phyloP scores from a whole-genome alignment of 2,113 vertebrate species.

The Cichladusa arquata region DNA sequence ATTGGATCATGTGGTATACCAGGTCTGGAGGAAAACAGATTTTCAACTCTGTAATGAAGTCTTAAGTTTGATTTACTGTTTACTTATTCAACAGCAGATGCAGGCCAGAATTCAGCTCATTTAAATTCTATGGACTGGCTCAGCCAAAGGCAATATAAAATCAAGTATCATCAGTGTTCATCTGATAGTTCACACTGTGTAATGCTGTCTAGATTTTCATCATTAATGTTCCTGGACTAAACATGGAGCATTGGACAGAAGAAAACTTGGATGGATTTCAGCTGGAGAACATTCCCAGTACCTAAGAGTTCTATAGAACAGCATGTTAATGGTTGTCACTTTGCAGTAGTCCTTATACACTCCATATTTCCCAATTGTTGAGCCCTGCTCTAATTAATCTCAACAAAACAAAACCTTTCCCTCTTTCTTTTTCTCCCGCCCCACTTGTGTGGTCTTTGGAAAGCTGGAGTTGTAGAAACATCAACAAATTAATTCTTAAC shows the following conservation, averaged over 20 bases:
- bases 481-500: slow-evolving; percentile 3
- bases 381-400: not conserved
- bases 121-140: slow-evolving; percentile 37
- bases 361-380: not conserved
- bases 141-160: slow-evolving; percentile 72
- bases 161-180: slow-evolving; percentile 22
- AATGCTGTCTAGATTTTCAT: slow-evolving; percentile 74
- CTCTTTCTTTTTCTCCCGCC: not conserved
- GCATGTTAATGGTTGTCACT: slow-evolving; percentile 44
- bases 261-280: slow-evolving; percentile 66
- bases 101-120: slow-evolving; percentile 50
- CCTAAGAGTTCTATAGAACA: slow-evolving; percentile 61
- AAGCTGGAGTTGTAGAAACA: not conserved
- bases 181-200: slow-evolving; percentile 70
- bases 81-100: slow-evolving; percentile 27
- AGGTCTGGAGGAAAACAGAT: slow-evolving; percentile 34
- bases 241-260: slow-evolving; percentile 4
- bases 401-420: not conserved
- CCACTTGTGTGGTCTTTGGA: not conserved
- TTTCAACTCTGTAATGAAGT: slow-evolving; percentile 24
- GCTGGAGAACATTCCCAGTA: slow-evolving; percentile 55
- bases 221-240: slow-evolving; percentile 67
- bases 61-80: slow-evolving; percentile 58
- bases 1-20: slow-evolving; percentile 45
- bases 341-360: slow-evolving; percentile 42